Conservation (phyloP, 2,888 invertebrate genomes). For the Frankliniella intonsa region DNA sequence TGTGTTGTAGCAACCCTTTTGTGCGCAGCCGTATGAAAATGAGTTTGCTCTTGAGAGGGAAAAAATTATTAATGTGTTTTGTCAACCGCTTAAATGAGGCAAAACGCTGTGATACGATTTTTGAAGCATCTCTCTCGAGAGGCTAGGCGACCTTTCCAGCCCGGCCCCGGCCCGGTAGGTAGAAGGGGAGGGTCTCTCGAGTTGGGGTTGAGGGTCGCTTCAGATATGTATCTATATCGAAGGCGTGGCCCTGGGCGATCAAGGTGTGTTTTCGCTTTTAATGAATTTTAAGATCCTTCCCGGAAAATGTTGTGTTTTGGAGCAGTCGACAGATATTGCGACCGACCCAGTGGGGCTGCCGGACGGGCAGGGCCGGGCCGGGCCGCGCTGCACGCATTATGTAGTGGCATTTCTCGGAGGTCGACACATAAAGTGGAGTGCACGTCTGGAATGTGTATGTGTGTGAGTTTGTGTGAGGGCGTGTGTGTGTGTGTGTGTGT, state of each 20-base stretch:
- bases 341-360: not conserved
- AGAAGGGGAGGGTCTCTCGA: not conserved
- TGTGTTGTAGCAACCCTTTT: conserved; percentile 11
- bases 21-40: conserved; percentile 13
- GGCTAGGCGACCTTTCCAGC: not conserved
- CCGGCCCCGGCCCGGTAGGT: not conserved
- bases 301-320: conserved; percentile 8
- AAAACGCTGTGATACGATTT: conserved; percentile 20
- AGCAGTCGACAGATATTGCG: conserved; percentile 8
- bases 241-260: not conserved
- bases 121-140: conserved; percentile 12
- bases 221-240: conserved; percentile 25
- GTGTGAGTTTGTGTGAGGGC: not conserved
- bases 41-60: not conserved
- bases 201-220: not conserved
- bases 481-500: too few relatives aligned
- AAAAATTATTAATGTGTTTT: conserved; percentile 18
- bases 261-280: conserved; percentile 20
- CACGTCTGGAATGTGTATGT: not conserved
- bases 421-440: conserved; percentile 10
- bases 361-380: not conserved
- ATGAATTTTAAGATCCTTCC: conserved; percentile 16
- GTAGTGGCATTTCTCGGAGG: conserved; percentile 24
- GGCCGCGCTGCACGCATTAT: not conserved
- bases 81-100: conserved; percentile 24